These are phyloP conservation scores for Peromyscus leucopus DNA, from an alignment of 2,113 vertebrate genomes.

Conservation along the genomic window DNA sequence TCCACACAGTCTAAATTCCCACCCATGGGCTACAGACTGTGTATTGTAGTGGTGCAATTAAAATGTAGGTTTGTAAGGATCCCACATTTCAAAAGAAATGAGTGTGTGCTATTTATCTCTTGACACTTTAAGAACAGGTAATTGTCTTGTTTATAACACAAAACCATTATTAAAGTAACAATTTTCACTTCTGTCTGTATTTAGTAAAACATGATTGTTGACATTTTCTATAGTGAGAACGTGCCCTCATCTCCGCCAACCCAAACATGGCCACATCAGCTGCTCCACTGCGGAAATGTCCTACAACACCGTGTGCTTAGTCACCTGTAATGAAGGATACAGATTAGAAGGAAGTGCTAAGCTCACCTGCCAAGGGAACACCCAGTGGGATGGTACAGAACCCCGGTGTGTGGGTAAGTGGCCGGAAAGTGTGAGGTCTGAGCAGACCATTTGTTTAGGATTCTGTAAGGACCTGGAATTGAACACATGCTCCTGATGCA, in stretches of 20 bases:
- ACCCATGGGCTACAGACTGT: neutral
- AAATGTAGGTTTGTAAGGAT: slow-evolving; percentile 1
- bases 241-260: slow-evolving; percentile 90
- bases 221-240: slow-evolving; percentile 89
- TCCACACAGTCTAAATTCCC: neutral
- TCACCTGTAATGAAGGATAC: slow-evolving; percentile 93
- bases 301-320: slow-evolving; percentile 90
- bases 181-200: neutral
- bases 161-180: neutral
- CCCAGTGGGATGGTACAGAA: slow-evolving; percentile 94
- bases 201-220: slow-evolving; percentile 54
- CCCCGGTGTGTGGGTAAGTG: slow-evolving; percentile 96
- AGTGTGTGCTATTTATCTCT: neutral
- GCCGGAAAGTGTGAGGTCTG: neutral
- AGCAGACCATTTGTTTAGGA: neutral
- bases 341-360: slow-evolving; percentile 91
- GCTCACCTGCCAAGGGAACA: slow-evolving; percentile 92
- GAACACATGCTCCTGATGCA: neutral
- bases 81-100: neutral
- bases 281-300: slow-evolving; percentile 89
- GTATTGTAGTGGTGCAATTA: no score
- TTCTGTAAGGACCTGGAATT: neutral
- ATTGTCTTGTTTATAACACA: neutral
- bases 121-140: slow-evolving; percentile 1
- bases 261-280: slow-evolving; percentile 91